phyloP scores from a whole-genome alignment of 2,797 vertebrate genomes.

The Betta splendens region DNA sequence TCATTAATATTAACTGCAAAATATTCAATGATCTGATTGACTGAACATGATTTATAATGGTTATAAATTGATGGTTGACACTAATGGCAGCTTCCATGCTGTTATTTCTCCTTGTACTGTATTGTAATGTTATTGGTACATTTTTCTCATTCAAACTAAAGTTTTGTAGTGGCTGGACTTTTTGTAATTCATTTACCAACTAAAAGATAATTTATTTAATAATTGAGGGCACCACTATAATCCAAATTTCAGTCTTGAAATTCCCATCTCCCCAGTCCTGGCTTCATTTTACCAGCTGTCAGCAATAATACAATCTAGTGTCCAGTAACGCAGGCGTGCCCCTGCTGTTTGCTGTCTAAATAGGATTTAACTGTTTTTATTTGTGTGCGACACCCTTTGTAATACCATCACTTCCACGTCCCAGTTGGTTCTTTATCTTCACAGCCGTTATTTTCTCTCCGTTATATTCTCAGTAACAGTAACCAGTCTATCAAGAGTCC shows the following conservation, averaged over 20 bases:
- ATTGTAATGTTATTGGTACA: too few species aligned
- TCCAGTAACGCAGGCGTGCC: neutral
- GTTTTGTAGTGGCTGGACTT: too few species aligned
- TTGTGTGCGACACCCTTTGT: neutral
- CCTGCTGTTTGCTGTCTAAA: neutral
- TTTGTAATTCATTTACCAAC: neutral
- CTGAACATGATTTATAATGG: too few species aligned
- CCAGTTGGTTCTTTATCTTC: neutral
- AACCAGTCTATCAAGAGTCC: conserved; percentile 37
- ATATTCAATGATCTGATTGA: too few species aligned
- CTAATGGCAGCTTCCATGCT: too few species aligned
- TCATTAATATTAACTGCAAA: too few species aligned
- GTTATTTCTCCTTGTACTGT: too few species aligned
- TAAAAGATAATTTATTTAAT: neutral
- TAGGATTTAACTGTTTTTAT: neutral
- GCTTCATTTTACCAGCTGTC: neutral
- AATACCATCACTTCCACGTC: too few species aligned
- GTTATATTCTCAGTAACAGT: neutral
- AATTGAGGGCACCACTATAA: too few species aligned
- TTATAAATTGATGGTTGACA: too few species aligned
- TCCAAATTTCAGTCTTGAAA: neutral
- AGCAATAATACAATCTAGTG: neutral
- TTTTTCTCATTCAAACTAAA: neutral
- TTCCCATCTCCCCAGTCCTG: neutral
- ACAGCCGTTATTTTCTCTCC: neutral